Evolutionary conservation across 2,113 vertebrate species (phyloP), one percentile per base, ranked within the genome.

Genomic region (Lampris incognitus): DNA sequence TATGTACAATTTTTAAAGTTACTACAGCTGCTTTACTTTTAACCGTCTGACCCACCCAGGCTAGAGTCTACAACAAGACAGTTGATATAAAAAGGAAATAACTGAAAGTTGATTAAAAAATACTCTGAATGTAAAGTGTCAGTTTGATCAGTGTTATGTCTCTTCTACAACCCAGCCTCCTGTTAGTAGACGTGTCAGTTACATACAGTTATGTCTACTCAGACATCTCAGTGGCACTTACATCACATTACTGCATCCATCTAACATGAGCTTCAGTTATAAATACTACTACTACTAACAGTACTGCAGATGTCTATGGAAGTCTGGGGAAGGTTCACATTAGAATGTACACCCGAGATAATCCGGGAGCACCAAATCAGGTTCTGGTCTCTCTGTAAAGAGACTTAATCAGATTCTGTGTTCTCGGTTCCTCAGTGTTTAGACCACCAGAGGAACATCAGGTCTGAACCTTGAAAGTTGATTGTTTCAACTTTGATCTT

Each of bases 31-130:
- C 74, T 65, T 58, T 78, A 78, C 9, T 54, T 63, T 67, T 54
- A 36, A 75, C 70, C 72, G 79, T 72, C 66, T 76, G 83, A 88
- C 78, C 90, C 74, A 64, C 86, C 77, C 85, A 84, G 85, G 86
- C 85, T 84, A 56, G 41, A 1, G 36, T 65, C 61, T 51, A 56
- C 9, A 65, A 36, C 44, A 7, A 79, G 38, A 65, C 39, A 81
- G 11, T 13, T 24, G 13, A 77, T 37, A 3, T 10, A 39, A 3
- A 70, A 68, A 10, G 48, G 0, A 24, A 38, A 38, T 40, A 11
- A 50, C 0, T 54, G 37, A 62, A 39, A 38, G 44, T 41, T 9
- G 38, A 5, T 65, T 64, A 74, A 62, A 52, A 9, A 79, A 50
- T 6, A 10, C 39, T 57, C 0, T 66, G 42, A n/a, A 2, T 46